Evolutionary conservation across 2,113 vertebrate species (phyloP).

Genomic region (Leucoraja erinaceus): DNA sequence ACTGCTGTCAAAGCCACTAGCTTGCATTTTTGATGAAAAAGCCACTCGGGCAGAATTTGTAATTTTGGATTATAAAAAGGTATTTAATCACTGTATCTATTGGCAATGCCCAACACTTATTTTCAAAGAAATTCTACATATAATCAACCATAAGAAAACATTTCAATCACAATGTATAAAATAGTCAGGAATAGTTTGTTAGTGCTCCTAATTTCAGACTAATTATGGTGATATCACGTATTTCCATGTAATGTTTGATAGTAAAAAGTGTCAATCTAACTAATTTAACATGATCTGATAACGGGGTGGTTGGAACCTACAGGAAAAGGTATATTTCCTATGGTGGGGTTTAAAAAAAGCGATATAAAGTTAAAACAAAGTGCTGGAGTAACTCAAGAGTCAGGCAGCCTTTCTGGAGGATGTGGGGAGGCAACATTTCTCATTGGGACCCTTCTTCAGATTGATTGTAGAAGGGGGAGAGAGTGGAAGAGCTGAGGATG

Average conservation of each 20-base stretch:
- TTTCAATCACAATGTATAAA: neutral
- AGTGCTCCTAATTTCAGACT: neutral
- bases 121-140: neutral
- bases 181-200: neutral
- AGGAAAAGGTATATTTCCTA: too few species aligned
- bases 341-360: neutral
- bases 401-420: too few species aligned
- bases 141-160: neutral
- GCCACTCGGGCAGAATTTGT: neutral
- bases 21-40: neutral
- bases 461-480: too few species aligned
- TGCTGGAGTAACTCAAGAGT: too few species aligned
- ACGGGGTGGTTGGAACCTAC: neutral
- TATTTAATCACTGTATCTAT: neutral
- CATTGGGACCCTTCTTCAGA: too few species aligned
- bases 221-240: neutral
- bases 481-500: too few species aligned
- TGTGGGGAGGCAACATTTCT: too few species aligned
- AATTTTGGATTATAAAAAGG: neutral
- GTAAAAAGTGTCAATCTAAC: neutral
- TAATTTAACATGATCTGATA: neutral
- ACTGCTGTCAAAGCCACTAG: neutral
- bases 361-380: neutral
- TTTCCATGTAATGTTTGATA: neutral
- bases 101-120: neutral